Base-by-base conservation (phyloP, 2,797 vertebrate species). In the Enteromius paludinosus region DNA sequence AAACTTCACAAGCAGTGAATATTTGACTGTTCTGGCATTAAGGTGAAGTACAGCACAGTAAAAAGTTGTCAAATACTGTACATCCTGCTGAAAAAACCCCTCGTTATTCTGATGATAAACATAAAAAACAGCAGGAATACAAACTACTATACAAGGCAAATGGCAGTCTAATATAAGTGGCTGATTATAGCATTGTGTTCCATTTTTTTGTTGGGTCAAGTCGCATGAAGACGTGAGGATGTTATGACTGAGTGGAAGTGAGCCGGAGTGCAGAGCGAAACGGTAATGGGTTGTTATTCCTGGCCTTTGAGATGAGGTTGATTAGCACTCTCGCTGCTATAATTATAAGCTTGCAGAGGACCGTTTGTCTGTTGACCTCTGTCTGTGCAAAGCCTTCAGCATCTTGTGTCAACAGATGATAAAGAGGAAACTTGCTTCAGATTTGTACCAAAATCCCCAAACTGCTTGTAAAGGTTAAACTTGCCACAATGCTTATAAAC, bases 221-320 rank as follows among this genome's bases (percentile, higher is more conserved):
- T 54, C 33, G 10, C 11, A 15, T 23, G 23, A 38, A 59, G 52
- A 23, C 0, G 14, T 35, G 49, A 74, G 49, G 72, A 74, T 59
- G 72, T 74, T 74, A 20, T 56, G 49, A 38, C 71, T 74, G 49
- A 54, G 23, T 59, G 33, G n/a, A 59, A 74, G 35, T 45, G 18
- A 45, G 49, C 30, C 20, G 4, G 71, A 54, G 71, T 35, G 25
- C 69, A 38, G 71, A n/a, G 45, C 25, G 35, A 30, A 33, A 41
- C 52, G 11, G 72, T 25, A 41, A 74, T 56, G 4, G 52, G 52
- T 74, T 41, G 14, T 74, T 59, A 59, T 74, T 74, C 8, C 33
- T 59, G 52, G 72, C 72, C 72, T 74, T 41, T 74, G 52, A 59
- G 72, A 74, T 74, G n/a, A 10, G 72, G n/a, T 59, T 74, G 72